A percentile compares a stretch with the other conserved stretches of the same genome.
phyloP scores from a whole-genome alignment of 2,113 vertebrate genomes.

The Plotosus lineatus region DNA sequence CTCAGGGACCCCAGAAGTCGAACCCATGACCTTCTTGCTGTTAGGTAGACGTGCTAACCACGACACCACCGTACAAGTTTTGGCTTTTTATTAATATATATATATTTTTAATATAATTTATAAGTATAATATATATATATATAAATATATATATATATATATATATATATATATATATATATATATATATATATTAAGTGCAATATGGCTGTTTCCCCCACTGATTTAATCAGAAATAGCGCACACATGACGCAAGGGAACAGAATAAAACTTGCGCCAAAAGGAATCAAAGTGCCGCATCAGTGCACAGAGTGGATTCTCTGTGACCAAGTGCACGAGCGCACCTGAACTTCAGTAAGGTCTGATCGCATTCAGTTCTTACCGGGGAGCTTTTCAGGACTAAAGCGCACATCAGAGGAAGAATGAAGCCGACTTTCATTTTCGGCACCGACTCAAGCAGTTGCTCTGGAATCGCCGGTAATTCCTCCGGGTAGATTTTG shows the following conservation, averaged over 20 bases:
- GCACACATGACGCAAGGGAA: background rate
- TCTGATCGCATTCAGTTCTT: conserved; percentile 54
- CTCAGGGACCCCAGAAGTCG: too few relatives aligned
- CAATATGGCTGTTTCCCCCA: background rate
- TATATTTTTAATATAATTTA: too few relatives aligned
- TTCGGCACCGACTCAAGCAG: conserved; percentile 56
- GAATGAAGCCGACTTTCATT: conserved; percentile 64
- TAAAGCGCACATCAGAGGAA: conserved; percentile 71
- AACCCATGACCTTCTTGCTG: too few relatives aligned
- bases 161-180: too few relatives aligned
- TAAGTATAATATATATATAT: too few relatives aligned
- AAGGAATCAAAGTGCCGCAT: background rate
- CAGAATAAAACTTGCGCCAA: background rate
- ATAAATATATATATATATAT: too few relatives aligned
- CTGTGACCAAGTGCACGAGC: background rate
- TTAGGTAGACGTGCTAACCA: too few relatives aligned
- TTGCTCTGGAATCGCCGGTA: conserved; percentile 44
- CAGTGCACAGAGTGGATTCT: background rate
- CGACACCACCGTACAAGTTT: too few relatives aligned
- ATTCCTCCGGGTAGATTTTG: conserved; percentile 57
- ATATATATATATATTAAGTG: too few relatives aligned
- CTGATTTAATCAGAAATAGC: background rate
- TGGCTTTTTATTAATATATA: too few relatives aligned
- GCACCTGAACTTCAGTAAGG: conserved; percentile 1
- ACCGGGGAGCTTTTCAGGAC: conserved; percentile 72